Percentiles rank a stretch among this genome's conserved stretches.
Conservation (phyloP, 2,797 vertebrate species). For the Platalea minor region DNA sequence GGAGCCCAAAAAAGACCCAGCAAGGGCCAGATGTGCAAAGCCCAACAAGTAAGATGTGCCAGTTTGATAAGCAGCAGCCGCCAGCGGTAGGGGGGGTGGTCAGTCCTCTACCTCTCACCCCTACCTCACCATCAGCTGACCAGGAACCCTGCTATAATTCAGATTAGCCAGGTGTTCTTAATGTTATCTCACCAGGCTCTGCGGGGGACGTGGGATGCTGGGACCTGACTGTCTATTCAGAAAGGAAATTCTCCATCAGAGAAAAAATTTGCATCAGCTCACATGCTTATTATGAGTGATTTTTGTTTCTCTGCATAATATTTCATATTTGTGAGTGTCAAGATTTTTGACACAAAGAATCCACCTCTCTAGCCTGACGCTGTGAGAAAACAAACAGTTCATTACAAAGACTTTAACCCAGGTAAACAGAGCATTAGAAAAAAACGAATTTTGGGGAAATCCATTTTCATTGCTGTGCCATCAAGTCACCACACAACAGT, state of each 20-base stretch:
- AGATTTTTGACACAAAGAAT: background rate
- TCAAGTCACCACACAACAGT: too few relatives aligned
- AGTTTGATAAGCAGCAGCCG: background rate
- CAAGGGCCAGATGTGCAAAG: too few relatives aligned
- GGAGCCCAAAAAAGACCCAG: too few relatives aligned
- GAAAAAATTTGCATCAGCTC: background rate
- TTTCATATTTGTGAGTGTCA: background rate
- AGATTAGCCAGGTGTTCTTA: background rate
- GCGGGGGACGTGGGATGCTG: background rate
- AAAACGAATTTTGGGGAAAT: background rate
- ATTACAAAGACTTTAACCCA: background rate
- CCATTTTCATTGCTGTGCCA: background rate
- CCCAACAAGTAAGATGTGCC: rapidly evolving
- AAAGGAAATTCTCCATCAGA: background rate
- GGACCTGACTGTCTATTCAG: background rate
- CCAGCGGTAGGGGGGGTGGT: background rate
- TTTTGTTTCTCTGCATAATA: background rate
- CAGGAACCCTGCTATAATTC: background rate
- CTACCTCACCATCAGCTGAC: rapidly evolving
- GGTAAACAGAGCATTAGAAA: background rate
- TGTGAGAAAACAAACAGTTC: background rate
- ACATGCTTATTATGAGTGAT: background rate
- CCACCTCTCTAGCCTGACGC: background rate
- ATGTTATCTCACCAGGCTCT: background rate
- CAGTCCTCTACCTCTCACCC: background rate